Evolutionary conservation across 2,888 invertebrate genomes (phyloP).

Genomic region (Dasysyrphus albostriatus): DNA sequence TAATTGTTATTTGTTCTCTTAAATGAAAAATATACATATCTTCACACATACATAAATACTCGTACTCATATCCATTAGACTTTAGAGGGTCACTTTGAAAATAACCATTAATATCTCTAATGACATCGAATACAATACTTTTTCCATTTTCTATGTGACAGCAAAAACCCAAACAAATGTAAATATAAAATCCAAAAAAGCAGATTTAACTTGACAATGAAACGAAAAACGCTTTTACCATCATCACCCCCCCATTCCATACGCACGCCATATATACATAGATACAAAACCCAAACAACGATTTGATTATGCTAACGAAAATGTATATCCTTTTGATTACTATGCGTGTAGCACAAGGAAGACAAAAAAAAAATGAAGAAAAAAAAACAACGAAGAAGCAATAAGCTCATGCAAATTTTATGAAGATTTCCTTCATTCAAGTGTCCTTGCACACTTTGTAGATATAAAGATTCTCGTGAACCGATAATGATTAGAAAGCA

Average conservation of each 20-base stretch:
- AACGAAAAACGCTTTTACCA: conserved; percentile 22
- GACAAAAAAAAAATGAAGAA: background rate
- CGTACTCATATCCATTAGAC: background rate
- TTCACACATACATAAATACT: background rate
- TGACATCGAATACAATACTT: conserved; percentile 32
- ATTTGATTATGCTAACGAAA: conserved; percentile 43
- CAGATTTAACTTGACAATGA: conserved; percentile 42
- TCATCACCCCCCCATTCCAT: background rate
- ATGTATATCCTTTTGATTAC: conserved; percentile 46
- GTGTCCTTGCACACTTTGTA: conserved; percentile 40
- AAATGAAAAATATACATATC: background rate
- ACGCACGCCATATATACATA: background rate
- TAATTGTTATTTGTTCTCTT: conserved; percentile 12
- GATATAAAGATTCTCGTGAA: conserved; percentile 9
- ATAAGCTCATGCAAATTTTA: conserved; percentile 59
- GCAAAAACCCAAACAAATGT: conserved; percentile 40
- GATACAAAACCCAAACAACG: conserved; percentile 3
- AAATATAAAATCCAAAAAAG: conserved; percentile 30
- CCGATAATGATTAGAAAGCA: conserved; percentile 52
- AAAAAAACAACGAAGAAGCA: conserved; percentile 6
- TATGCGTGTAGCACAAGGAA: conserved; percentile 42
- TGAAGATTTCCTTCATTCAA: conserved; percentile 49
- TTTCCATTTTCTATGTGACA: conserved; percentile 12
- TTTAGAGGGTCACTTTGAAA: conserved; percentile 8
- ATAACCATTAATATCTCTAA: conserved; percentile 40